Evolutionary conservation across 2,888 invertebrate genomes (phyloP), one percentile per base, ranked within the genome.

Genomic region (Melieria picta): DNA sequence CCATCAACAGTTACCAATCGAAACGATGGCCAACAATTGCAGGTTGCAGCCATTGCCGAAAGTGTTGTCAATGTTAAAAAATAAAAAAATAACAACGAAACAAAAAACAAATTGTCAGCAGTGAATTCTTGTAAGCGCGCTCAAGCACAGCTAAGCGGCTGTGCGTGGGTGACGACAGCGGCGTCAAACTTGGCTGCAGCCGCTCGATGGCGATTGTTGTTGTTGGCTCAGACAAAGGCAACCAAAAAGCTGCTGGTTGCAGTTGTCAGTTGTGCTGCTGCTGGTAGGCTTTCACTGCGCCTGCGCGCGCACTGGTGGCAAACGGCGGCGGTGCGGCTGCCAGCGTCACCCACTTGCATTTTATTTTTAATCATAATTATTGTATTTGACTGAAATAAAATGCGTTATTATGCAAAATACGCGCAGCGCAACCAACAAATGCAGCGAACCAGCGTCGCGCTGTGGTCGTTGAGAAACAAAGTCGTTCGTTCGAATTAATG

Each of bases 361-460:
- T 71, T 61, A 42, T 5, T 11, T 48, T 46, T 13, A 5, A 46
- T 47, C 43, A 13, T 71, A 61, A 60, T 71, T 65, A 57, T 60
- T 47, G 43, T 48, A 46, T 61, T 50, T 61, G 55, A 45, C 45
- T 30, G 50, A 58, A 58, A 50, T 57, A 64, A 52, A 64, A 64
- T 43, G 64, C 64, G 64, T 64, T 64, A 58, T 70, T 70, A 64
- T 58, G 60, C n/a, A 58, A 70, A 70, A 65, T 47, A 10, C 43
- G 52, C 48, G 48, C 9, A 48, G 5, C 50, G 47, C 42, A 47
- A 50, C 46, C 5, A 45, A 63, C 55, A n/a, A 16, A 10, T 11
- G 55, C 3, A 45, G 5, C n/a, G 56, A 46, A 13, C 43, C 13
- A 11, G 52, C 9, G 16, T 56, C 42, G 13, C 30, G 48, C 50